These are phyloP conservation scores for Coreoperca whiteheadi DNA, from an alignment of 2,113 vertebrate species.

Conservation along the genomic window DNA sequence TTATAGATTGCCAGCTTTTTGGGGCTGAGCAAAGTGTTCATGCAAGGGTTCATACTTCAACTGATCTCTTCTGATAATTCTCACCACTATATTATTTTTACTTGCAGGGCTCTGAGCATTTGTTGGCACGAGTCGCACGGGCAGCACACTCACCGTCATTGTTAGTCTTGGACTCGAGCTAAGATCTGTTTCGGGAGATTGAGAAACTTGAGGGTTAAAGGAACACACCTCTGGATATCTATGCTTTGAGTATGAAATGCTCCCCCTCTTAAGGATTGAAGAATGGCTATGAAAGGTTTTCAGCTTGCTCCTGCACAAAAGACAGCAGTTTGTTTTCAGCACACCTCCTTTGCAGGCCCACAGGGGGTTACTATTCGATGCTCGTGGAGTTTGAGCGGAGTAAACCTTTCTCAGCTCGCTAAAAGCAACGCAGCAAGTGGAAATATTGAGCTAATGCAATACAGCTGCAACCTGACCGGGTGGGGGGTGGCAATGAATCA, in stretches of 20 bases:
- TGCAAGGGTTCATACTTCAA: background rate
- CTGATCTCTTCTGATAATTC: background rate
- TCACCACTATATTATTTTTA: background rate
- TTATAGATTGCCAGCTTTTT: background rate
- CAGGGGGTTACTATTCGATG: background rate
- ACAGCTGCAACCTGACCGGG: background rate
- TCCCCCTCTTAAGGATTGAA: background rate
- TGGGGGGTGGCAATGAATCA: background rate
- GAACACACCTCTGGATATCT: background rate
- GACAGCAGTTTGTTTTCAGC: background rate
- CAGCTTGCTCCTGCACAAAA: background rate
- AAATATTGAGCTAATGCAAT: conserved; percentile 12
- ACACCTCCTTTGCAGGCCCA: background rate
- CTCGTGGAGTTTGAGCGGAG: background rate
- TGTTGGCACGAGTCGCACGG: background rate
- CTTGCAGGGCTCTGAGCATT: background rate
- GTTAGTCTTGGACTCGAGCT: background rate
- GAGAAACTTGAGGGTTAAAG: background rate
- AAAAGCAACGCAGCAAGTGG: background rate
- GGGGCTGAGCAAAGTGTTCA: background rate
- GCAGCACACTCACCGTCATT: background rate
- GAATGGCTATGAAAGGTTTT: background rate
- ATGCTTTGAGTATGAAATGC: background rate
- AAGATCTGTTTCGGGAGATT: background rate
- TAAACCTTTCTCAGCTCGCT: background rate